Evolutionary conservation across 2,113 vertebrate species (phyloP).

Genomic region (Falco punctatus): DNA sequence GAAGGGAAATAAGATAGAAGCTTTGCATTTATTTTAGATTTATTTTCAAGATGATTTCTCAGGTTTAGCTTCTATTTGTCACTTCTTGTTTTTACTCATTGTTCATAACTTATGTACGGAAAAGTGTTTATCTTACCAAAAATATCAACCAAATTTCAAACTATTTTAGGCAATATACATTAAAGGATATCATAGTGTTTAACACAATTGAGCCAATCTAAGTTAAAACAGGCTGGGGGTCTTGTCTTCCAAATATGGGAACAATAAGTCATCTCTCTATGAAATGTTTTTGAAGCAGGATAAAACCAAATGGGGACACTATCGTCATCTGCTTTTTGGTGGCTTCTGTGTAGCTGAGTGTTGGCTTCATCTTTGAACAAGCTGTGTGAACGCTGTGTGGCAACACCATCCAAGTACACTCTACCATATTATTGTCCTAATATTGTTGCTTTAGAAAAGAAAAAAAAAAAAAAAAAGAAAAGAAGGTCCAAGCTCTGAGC

Average conservation of each 20-base stretch:
- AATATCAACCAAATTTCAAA: not conserved
- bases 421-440: not conserved
- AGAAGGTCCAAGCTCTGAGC: not conserved
- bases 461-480: not conserved
- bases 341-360: not conserved
- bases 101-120: not conserved
- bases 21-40: not conserved
- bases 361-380: not conserved
- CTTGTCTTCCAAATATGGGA: not conserved
- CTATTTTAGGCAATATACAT: not conserved
- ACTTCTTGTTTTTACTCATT: not conserved
- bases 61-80: not conserved
- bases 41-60: not conserved
- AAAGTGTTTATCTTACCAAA: not conserved
- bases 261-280: not conserved
- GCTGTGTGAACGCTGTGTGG: not conserved
- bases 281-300: not conserved
- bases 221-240: not conserved
- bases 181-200: not conserved
- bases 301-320: not conserved
- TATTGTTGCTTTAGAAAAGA: not conserved
- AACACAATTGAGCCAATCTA: not conserved
- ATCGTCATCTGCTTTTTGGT: not conserved
- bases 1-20: not conserved
- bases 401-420: not conserved